Evolutionary conservation across 2,113 vertebrate species (phyloP).

Genomic region (Xerus inauris): DNA sequence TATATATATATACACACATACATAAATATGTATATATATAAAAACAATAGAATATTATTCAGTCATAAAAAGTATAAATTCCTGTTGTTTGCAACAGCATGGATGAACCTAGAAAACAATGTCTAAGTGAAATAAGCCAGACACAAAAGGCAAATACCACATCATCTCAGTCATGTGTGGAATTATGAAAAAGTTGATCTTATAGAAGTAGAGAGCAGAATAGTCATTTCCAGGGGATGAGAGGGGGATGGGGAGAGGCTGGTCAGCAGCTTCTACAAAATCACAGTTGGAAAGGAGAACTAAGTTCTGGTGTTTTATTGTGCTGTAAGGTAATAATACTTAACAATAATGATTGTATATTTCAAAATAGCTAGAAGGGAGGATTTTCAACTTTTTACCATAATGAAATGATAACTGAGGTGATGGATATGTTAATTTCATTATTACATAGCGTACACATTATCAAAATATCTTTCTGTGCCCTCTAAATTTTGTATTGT

Average conservation of each 20-base stretch:
- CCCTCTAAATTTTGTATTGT: background rate
- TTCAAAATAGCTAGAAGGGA: background rate
- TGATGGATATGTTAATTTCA: background rate
- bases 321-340: background rate
- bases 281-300: background rate
- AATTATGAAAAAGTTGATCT: background rate
- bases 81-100: background rate
- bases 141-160: background rate
- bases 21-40: too few species aligned
- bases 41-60: background rate
- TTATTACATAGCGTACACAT: background rate
- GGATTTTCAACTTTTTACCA: background rate
- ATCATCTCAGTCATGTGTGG: background rate
- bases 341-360: background rate
- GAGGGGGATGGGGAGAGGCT: background rate
- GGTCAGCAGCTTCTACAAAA: background rate
- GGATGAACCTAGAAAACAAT: background rate
- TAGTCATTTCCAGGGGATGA: background rate
- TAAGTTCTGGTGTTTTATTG: background rate
- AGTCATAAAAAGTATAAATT: background rate
- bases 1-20: too few species aligned
- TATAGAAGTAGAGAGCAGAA: background rate
- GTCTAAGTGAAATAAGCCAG: background rate
- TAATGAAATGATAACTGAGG: background rate
- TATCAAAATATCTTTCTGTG: background rate